Conservation (phyloP, 2,797 vertebrate genomes). For the Dendrocincla fuliginosa region DNA sequence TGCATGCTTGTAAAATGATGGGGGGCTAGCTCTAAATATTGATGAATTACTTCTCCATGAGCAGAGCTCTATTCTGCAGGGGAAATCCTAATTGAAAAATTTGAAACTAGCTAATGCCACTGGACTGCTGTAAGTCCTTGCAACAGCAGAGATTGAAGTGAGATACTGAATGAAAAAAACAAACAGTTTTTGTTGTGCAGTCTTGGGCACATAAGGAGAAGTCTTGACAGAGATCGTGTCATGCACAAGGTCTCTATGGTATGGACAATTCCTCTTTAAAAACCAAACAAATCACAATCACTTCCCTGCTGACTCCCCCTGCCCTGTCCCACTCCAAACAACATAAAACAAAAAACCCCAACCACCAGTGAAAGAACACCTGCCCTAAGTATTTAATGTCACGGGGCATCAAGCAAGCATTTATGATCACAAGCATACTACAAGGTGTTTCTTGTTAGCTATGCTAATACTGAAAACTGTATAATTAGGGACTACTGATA, state of each 20-base stretch:
- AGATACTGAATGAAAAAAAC: not conserved
- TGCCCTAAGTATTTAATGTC: not conserved
- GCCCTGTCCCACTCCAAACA: not conserved
- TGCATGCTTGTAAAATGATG: not conserved
- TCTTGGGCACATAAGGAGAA: not conserved
- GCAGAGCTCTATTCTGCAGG: not conserved
- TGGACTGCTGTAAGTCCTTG: not conserved
- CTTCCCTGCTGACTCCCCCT: no score
- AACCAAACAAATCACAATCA: not conserved
- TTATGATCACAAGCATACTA: not conserved
- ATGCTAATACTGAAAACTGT: not conserved
- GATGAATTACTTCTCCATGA: not conserved
- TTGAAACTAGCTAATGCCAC: not conserved
- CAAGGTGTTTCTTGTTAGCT: not conserved
- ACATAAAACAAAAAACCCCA: not conserved
- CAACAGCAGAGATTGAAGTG: not conserved
- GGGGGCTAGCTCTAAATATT: not conserved
- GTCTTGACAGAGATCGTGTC: not conserved
- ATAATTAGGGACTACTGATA: not conserved
- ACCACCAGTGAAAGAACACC: accelerated
- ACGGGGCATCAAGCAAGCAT: not conserved
- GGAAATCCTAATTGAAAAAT: not conserved
- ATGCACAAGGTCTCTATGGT: accelerated
- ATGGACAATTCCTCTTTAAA: not conserved
- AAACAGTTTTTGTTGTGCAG: not conserved